A percentile compares a stretch with the other conserved stretches of the same genome.
phyloP scores from a whole-genome alignment of 2,113 vertebrate genomes.

The Pithys albifrons region DNA sequence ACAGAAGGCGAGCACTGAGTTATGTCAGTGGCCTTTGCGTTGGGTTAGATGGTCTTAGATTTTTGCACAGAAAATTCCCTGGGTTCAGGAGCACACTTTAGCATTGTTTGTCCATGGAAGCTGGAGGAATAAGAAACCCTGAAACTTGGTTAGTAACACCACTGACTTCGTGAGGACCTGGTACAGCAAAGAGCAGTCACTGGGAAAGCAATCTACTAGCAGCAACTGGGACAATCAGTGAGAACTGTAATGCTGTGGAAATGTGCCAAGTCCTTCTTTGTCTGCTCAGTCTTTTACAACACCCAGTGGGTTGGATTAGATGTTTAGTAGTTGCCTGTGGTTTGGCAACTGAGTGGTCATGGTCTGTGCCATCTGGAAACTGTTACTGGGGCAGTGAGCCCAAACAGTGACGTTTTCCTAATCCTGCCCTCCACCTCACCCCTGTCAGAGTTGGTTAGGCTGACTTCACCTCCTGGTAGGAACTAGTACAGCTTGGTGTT shows the following conservation, averaged over 20 bases:
- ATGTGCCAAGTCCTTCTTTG: neutral
- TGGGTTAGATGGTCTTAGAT: neutral
- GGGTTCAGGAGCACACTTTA: neutral
- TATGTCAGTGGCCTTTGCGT: neutral
- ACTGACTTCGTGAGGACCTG: neutral
- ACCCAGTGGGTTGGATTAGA: neutral
- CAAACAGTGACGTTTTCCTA: neutral
- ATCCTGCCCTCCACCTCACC: neutral
- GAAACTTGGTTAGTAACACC: neutral
- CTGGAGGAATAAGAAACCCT: neutral
- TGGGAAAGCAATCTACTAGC: neutral
- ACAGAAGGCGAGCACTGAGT: neutral
- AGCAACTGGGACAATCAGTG: neutral
- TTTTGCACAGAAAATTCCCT: neutral
- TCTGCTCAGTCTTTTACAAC: neutral
- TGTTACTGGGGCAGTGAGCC: neutral
- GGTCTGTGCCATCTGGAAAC: conserved; percentile 8
- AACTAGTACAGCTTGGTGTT: neutral
- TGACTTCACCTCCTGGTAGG: neutral
- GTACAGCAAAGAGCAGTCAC: neutral
- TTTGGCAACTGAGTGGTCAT: neutral
- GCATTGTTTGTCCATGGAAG: fast-evolving
- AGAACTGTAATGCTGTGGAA: neutral
- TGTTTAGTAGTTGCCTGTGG: neutral
- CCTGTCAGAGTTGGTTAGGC: neutral